Evolutionary conservation across 2,797 vertebrate species (phyloP).

Genomic region (Peromyscus attwateri): DNA sequence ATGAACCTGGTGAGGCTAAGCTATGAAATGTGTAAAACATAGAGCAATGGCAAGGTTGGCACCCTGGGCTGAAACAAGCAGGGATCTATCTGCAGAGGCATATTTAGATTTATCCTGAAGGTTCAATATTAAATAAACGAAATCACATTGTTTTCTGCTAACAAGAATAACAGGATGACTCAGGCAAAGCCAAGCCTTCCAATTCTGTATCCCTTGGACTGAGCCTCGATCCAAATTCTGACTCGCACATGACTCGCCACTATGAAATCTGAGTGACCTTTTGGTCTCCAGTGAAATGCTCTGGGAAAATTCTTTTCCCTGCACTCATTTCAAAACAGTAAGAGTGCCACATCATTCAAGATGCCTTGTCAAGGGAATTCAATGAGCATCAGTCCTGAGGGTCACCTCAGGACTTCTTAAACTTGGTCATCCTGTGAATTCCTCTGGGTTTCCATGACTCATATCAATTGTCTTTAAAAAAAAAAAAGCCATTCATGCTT

Average conservation of each 20-base stretch:
- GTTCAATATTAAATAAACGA: constrained; percentile 3
- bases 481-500: constrained; percentile 48
- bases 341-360: constrained; percentile 60
- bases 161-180: constrained; percentile 27
- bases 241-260: constrained; percentile 68
- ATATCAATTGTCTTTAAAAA: constrained; percentile 54
- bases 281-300: constrained; percentile 59
- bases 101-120: background rate
- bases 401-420: constrained; percentile 74
- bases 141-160: constrained; percentile 1
- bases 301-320: constrained; percentile 75
- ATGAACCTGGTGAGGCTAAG: background rate
- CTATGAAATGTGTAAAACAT: background rate
- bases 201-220: constrained; percentile 19
- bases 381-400: constrained; percentile 64
- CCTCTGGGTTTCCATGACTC: constrained; percentile 74
- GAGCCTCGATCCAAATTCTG: constrained; percentile 46
- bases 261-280: constrained; percentile 64
- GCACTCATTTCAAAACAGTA: constrained; percentile 73
- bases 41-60: background rate
- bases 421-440: constrained; percentile 73
- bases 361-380: constrained; percentile 72
- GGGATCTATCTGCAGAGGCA: background rate
- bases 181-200: background rate
- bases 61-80: background rate